Evolutionary conservation across 2,888 invertebrate species (phyloP).

Genomic region (Meliscaeva auricollis): DNA sequence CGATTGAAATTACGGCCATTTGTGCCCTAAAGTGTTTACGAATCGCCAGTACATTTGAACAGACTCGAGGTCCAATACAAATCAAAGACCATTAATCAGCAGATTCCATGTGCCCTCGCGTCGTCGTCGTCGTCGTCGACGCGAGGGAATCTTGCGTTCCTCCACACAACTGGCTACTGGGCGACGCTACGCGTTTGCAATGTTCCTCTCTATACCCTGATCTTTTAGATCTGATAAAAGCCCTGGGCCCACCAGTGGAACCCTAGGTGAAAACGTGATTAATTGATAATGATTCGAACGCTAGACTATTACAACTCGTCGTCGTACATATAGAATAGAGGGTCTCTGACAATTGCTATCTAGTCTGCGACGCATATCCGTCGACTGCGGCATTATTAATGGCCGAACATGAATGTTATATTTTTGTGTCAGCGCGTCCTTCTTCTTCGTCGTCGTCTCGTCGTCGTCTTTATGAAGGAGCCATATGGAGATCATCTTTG

Average conservation of each 20-base stretch:
- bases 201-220: constrained; percentile 37
- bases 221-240: constrained; percentile 42
- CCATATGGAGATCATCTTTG: constrained; percentile 59
- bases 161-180: constrained; percentile 64
- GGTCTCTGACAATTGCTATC: constrained; percentile 62
- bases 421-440: constrained; percentile 59
- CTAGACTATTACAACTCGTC: constrained; percentile 57
- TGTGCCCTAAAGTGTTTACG: constrained; percentile 73
- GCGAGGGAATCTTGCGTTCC: constrained; percentile 58
- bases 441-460: not conserved
- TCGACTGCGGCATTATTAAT: constrained; percentile 59
- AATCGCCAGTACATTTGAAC: constrained; percentile 55
- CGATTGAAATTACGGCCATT: constrained; percentile 65
- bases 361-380: constrained; percentile 57
- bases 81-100: constrained; percentile 75
- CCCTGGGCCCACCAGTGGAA: constrained; percentile 36
- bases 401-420: constrained; percentile 67
- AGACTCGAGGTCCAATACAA: constrained; percentile 62
- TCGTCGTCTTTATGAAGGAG: not conserved
- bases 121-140: constrained; percentile 13
- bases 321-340: constrained; percentile 8
- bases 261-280: constrained; percentile 75
- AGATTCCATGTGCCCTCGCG: constrained; percentile 51
- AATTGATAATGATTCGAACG: constrained; percentile 72
- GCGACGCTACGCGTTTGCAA: constrained; percentile 65